phyloP scores from a whole-genome alignment of 2,113 vertebrate genomes.

The Aythya baeri region DNA sequence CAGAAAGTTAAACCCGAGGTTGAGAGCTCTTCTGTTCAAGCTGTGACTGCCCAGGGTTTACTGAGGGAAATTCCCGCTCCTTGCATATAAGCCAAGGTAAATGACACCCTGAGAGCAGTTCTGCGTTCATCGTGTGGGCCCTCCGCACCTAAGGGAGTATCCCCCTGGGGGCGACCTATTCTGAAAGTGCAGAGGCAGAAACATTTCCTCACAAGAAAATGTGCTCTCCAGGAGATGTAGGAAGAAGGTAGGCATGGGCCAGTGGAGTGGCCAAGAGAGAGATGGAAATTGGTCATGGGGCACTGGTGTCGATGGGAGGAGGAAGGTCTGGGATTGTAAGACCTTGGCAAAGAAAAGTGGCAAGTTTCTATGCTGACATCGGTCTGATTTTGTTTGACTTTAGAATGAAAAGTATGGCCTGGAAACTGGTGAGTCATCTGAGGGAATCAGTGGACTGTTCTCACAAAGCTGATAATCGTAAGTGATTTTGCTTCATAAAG shows the following conservation, averaged over 20 bases:
- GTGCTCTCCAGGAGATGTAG: not conserved
- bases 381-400: not conserved
- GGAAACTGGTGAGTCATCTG: not conserved
- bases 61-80: not conserved
- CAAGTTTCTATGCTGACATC: not conserved
- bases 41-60: not conserved
- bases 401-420: not conserved
- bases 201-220: too few relatives aligned
- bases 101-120: not conserved
- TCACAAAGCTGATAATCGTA: not conserved
- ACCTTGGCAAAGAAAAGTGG: not conserved
- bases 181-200: not conserved
- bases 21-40: not conserved
- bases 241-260: not conserved
- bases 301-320: not conserved
- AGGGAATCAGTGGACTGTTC: not conserved
- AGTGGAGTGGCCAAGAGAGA: fast-evolving
- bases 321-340: not conserved
- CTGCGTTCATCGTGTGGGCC: not conserved
- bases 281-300: not conserved
- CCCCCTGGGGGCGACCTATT: fast-evolving
- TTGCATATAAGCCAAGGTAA: not conserved
- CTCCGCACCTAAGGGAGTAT: not conserved
- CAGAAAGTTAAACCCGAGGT: not conserved
- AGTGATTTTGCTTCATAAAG: not conserved